A percentile compares a stretch with the other conserved stretches of the same genome.
phyloP scores from a whole-genome alignment of 2,797 vertebrate genomes.

The Chloroceryle amazona region DNA sequence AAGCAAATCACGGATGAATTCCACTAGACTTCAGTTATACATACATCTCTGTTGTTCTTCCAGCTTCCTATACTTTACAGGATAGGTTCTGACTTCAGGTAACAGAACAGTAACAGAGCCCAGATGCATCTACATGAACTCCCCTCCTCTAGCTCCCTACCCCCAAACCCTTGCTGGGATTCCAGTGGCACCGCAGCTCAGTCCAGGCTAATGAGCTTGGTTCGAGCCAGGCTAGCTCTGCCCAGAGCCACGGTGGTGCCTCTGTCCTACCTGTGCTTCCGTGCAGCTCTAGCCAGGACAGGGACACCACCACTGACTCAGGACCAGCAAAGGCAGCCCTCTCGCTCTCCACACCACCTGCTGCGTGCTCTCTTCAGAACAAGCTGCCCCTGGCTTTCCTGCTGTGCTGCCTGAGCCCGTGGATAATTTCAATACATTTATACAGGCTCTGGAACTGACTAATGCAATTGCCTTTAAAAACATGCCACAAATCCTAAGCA shows the following conservation, averaged over 20 bases:
- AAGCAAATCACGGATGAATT: neutral
- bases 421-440: neutral
- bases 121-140: neutral
- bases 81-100: neutral
- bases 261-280: neutral
- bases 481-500: neutral
- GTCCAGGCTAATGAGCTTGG: neutral
- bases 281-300: neutral
- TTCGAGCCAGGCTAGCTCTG: neutral
- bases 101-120: neutral
- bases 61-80: neutral
- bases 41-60: neutral
- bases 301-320: neutral
- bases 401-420: neutral
- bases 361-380: neutral
- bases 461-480: neutral
- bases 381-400: neutral
- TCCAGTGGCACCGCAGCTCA: neutral
- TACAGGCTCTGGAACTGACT: neutral
- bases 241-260: neutral
- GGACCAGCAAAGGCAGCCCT: neutral
- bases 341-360: neutral
- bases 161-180: neutral
- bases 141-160: neutral
- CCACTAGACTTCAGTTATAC: neutral